phyloP scores from a whole-genome alignment of 2,888 invertebrate genomes.

The Ellobium chinense region DNA sequence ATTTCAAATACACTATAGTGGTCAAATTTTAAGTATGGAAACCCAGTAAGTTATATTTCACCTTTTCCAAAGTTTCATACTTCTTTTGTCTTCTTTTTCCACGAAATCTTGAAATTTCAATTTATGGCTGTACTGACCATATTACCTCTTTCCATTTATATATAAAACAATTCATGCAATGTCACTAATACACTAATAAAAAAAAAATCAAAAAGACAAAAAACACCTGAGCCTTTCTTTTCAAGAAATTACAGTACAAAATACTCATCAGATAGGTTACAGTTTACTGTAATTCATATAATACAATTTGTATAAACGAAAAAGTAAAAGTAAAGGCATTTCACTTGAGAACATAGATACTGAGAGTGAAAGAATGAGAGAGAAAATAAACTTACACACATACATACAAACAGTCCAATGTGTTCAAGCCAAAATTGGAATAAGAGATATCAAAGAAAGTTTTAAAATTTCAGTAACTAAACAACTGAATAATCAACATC shows the following conservation, averaged over 20 bases:
- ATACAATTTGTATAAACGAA: not conserved
- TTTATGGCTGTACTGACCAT: too few species aligned
- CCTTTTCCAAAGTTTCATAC: too few species aligned
- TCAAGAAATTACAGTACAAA: not conserved
- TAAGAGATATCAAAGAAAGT: not conserved
- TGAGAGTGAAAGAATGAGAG: not conserved
- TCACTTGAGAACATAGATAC: too few species aligned
- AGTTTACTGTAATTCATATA: not conserved
- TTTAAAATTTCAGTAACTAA: too few species aligned
- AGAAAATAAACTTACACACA: not conserved
- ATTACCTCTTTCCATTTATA: too few species aligned
- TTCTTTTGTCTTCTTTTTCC: not conserved
- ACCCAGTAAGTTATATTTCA: not conserved
- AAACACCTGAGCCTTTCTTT: not conserved
- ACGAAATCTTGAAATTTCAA: too few species aligned
- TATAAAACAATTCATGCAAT: not conserved
- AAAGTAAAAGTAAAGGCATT: too few species aligned
- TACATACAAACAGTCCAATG: not conserved
- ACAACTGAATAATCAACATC: too few species aligned
- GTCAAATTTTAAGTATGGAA: not conserved
- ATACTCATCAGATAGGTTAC: not conserved
- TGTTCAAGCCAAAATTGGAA: too few species aligned
- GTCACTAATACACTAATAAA: not conserved
- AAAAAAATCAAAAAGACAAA: not conserved
- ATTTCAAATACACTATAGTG: not conserved